These are phyloP conservation scores for Maconellicoccus hirsutus DNA, from an alignment of 1,140 invertebrate genomes.

Conservation along the genomic window DNA sequence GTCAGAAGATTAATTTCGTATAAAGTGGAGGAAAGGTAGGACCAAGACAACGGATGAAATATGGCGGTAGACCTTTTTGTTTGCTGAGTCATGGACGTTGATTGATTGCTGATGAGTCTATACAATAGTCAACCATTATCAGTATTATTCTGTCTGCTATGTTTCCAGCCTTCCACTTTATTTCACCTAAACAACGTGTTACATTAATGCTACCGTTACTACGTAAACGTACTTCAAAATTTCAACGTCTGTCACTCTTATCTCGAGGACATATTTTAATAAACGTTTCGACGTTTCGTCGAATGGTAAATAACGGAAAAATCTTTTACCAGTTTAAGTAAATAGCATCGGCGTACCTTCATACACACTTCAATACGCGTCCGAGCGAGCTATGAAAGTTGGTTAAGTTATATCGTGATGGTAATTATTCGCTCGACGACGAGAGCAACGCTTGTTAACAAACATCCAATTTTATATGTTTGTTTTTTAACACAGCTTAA, in stretches of 20 bases:
- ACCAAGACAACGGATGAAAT: conserved; percentile 14
- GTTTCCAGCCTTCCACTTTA: conserved; percentile 14
- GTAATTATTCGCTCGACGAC: not conserved
- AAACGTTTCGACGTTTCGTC: not conserved
- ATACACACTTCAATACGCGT: too few species aligned
- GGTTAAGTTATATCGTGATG: not conserved
- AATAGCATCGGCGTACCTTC: not conserved
- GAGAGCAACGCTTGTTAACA: too few species aligned
- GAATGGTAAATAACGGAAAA: not conserved
- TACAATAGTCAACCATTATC: conserved; percentile 21
- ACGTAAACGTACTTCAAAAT: conserved; percentile 9
- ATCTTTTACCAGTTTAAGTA: not conserved
- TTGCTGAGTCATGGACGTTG: conserved; percentile 21
- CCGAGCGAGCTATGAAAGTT: too few species aligned
- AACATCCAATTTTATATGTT: too few species aligned
- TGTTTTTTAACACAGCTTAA: too few species aligned
- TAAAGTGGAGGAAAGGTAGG: conserved; percentile 13
- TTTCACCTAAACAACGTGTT: conserved; percentile 21
- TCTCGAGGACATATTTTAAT: conserved; percentile 15
- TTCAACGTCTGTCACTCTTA: conserved; percentile 19
- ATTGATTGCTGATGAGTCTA: conserved; percentile 21
- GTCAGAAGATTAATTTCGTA: conserved; percentile 19
- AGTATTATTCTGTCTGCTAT: conserved; percentile 15
- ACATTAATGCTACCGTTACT: conserved; percentile 20
- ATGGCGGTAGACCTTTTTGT: conserved; percentile 22